Evolutionary conservation across 2,888 invertebrate genomes (phyloP), one percentile per base, ranked within the genome.

Genomic region (Hyles lineata): DNA sequence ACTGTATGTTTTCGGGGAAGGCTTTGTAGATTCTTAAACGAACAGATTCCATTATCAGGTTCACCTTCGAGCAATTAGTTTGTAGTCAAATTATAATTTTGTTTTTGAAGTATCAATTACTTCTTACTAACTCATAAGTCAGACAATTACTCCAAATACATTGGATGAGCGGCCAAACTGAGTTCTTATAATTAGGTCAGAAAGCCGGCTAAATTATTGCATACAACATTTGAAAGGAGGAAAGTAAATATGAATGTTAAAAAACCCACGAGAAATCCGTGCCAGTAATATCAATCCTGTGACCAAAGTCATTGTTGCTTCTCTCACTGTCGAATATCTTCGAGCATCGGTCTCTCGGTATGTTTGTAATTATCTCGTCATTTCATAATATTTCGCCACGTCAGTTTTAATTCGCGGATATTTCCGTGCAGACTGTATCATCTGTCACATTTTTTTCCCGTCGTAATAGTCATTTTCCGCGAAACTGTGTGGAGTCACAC

Each of bases 181-280:
- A 8, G 21, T 23, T 8, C 59, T 23, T 23, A 23, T 23, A 29
- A 61, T 61, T 25, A 61, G 19, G 29, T 61, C 60, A 61, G 17
- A 25, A 29, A 29, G 17, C 17, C 29, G 17, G 25, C 5, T 25
- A 32, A 3, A 61, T 32, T 61, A 29, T 61, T 23, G 25, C 19
- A 17, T 17, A 61, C 23, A 61, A 5, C 15, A 61, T 11, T 61
- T 61, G 29, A 61, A 61, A 61, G 61, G 61, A 61, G 61, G 61
- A 61, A 61, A 61, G 29, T 61, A 29, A 29, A 61, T 29, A 32
- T 15, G 6, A 61, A 11, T 0, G 11, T 2, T 23, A 15, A 67
- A 61, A 32, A 25, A 25, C 5, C 0, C 60, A 60, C 25, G 17
- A 60, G 29, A 55, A 55, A n/a, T n/a, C n/a, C 19, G n/a, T n/a